phyloP scores from a whole-genome alignment of 2,888 invertebrate genomes.

The Andrena dorsata region DNA sequence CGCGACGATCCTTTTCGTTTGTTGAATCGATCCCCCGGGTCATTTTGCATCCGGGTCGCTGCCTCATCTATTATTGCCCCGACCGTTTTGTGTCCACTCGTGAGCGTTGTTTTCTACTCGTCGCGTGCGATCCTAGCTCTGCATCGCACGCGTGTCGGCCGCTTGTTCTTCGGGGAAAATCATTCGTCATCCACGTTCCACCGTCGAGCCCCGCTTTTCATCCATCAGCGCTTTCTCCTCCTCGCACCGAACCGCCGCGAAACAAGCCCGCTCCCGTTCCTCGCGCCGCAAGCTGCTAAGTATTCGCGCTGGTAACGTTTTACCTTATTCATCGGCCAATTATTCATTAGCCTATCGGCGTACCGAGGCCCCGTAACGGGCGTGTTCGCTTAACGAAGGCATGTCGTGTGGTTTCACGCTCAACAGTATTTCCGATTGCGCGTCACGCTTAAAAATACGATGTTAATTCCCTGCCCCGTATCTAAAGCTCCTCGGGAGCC shows the following conservation, averaged over 20 bases:
- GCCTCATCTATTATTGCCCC: slow-evolving; percentile 21
- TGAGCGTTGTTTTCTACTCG: neutral
- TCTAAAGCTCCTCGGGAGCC: neutral
- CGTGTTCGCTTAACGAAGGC: neutral
- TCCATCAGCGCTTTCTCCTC: neutral
- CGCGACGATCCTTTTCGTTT: neutral
- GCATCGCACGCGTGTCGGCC: slow-evolving; percentile 20
- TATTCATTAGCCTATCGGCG: neutral
- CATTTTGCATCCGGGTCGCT: slow-evolving; percentile 2
- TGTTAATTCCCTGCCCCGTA: neutral
- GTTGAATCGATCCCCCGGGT: neutral
- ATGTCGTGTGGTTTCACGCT: slow-evolving; percentile 7
- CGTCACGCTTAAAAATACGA: slow-evolving; percentile 19
- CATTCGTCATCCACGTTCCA: slow-evolving; percentile 4
- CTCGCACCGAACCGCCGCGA: neutral
- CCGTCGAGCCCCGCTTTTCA: neutral
- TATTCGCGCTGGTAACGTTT: neutral
- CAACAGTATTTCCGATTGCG: slow-evolving; percentile 10
- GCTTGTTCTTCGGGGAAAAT: slow-evolving; percentile 4
- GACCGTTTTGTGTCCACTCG: neutral
- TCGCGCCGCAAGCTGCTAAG: neutral
- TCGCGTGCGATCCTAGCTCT: neutral
- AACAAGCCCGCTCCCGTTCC: neutral
- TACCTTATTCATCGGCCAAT: neutral
- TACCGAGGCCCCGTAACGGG: neutral